Evolutionary conservation across 2,113 vertebrate genomes (phyloP).

Genomic region (Gracilinanus agilis): DNA sequence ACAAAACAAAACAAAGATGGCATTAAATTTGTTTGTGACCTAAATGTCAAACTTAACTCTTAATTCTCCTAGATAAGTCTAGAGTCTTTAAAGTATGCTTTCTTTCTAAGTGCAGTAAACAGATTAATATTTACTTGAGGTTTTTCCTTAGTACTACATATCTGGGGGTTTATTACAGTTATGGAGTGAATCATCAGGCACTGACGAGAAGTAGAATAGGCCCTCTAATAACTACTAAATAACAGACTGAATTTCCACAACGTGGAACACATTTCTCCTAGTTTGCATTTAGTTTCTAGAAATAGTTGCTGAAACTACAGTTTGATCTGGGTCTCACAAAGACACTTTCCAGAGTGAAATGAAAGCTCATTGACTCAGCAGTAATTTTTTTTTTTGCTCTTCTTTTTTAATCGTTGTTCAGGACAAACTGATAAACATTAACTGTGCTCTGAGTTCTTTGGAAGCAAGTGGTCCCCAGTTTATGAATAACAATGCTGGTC

Average conservation of each 20-base stretch:
- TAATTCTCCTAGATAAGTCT: background rate
- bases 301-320: slow-evolving; percentile 45
- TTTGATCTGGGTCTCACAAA: slow-evolving; percentile 39
- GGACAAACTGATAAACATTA: background rate
- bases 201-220: background rate
- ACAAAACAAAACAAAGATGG: background rate
- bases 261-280: background rate
- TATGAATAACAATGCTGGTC: background rate
- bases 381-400: background rate
- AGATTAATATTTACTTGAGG: background rate
- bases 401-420: background rate
- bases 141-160: background rate
- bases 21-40: background rate
- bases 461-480: background rate
- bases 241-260: slow-evolving; percentile 11
- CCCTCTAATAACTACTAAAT: background rate
- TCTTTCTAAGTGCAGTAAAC: background rate
- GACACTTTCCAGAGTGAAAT: slow-evolving; percentile 20
- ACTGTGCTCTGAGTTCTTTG: background rate
- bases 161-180: background rate
- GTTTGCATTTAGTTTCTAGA: slow-evolving; percentile 43
- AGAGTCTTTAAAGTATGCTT: background rate
- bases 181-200: background rate
- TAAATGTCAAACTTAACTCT: background rate
- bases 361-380: slow-evolving; percentile 26